Evolutionary conservation across 2,888 invertebrate species (phyloP).

Genomic region (Tanypteryx hageni): DNA sequence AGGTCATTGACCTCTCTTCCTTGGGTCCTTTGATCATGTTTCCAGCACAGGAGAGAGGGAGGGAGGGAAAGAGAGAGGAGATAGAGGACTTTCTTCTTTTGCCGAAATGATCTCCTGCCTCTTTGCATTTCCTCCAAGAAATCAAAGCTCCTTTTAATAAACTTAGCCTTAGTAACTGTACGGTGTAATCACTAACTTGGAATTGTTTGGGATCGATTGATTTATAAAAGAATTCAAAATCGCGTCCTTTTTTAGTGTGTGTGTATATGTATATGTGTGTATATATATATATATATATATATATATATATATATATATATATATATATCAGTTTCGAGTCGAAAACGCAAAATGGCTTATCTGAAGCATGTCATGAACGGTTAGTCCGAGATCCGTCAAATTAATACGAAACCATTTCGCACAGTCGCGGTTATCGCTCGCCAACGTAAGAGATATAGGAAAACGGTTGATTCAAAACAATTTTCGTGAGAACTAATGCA

Average conservation of each 20-base stretch:
- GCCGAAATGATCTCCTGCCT: constrained; percentile 7
- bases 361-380: background rate
- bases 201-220: background rate
- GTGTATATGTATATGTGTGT: no score
- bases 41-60: background rate
- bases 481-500: no score
- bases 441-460: no score
- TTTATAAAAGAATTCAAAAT: background rate
- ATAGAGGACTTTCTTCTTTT: background rate
- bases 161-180: background rate
- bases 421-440: background rate
- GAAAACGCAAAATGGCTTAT: background rate
- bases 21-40: constrained; percentile 48
- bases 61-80: background rate
- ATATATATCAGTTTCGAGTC: background rate
- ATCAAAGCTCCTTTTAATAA: background rate
- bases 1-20: constrained; percentile 45
- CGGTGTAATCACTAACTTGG: background rate
- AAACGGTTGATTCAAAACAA: no score
- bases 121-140: background rate
- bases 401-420: background rate
- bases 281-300: no score
- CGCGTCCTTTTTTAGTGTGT: no score
- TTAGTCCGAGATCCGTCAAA: background rate
- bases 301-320: no score